Evolutionary conservation across 1,140 invertebrate species (phyloP), one percentile per base, ranked within the genome.

Genomic region (Cherax destructor): DNA sequence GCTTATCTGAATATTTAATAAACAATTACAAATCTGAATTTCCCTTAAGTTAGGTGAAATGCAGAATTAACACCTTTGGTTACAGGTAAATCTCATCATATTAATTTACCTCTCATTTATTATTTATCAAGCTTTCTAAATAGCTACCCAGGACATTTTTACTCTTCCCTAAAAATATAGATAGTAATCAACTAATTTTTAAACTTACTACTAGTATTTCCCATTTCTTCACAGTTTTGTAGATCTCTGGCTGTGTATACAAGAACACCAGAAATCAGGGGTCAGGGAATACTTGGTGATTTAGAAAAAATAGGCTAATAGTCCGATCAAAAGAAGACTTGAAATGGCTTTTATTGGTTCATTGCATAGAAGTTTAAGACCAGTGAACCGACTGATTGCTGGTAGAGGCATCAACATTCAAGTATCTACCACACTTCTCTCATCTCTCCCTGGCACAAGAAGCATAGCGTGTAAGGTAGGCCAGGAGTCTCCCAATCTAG

Each of bases 381-480:
- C 41, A 50, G 18, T 86, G 41, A 41, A 50, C 59, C 89, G 47
- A 52, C 50, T 79, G 52, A 52, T 86, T 56, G 49, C 52, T 18
- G 78, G 78, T 50, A 88, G 65, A 81, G 79, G 65, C 79, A 72
- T 61, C 78, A 30, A 41, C 24, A 13, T 79, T 18, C 21, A 47
- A 77, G 49, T 87, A 49, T 85, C 47, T 65, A 41, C 74, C 74
- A 85, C 83, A 21, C 83, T 65, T 47, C 83, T 77, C 72, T 83
- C 89, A 30, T 84, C 80, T 50, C 83, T 91, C 76, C 89, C 89
- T 86, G 89, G 89, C 74, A 85, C 76, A 79, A 30, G 89, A 65
- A 83, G 89, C 83, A 10, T 91, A 52, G 83, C 76, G 24, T 85
- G 76, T 69, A 91, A 91, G 89, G 89, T 91, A 86, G 84, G 77